A percentile compares a stretch with the other conserved stretches of the same genome.
phyloP scores from a whole-genome alignment of 2,797 vertebrate genomes.

The Sparidentex hasta region DNA sequence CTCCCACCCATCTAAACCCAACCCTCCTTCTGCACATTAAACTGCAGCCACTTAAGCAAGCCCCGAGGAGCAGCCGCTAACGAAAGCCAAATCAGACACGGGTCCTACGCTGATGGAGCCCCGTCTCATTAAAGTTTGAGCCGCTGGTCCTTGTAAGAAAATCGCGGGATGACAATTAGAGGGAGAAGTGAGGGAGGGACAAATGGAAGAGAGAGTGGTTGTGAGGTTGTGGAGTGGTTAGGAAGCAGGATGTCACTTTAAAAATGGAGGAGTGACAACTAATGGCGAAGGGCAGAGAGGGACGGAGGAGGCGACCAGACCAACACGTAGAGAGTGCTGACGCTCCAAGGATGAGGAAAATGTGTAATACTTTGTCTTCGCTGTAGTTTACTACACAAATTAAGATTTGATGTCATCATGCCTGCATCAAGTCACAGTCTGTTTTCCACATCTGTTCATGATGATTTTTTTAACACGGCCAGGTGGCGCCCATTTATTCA shows the following conservation, averaged over 20 bases:
- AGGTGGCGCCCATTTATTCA: neutral
- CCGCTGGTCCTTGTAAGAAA: slow-evolving; percentile 60
- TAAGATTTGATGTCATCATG: too few species aligned
- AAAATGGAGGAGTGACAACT: slow-evolving; percentile 66
- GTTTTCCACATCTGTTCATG: slow-evolving; percentile 27
- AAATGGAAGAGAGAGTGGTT: slow-evolving; percentile 51
- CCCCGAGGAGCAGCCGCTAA: slow-evolving; percentile 79
- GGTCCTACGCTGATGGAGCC: slow-evolving; percentile 68
- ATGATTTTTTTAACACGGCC: slow-evolving; percentile 36
- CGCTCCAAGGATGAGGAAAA: neutral
- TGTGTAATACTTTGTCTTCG: neutral
- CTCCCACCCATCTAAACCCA: slow-evolving; percentile 50
- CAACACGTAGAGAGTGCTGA: neutral
- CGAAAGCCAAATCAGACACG: slow-evolving; percentile 74
- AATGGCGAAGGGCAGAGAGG: slow-evolving; percentile 39
- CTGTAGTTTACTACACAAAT: too few species aligned
- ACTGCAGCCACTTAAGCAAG: slow-evolving; percentile 84
- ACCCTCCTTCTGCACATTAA: slow-evolving; percentile 79
- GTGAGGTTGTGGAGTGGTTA: slow-evolving; percentile 37
- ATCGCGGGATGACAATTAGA: slow-evolving; percentile 72
- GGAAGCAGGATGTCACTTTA: slow-evolving; percentile 52
- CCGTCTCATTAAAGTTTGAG: slow-evolving; percentile 84
- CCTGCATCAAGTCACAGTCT: neutral
- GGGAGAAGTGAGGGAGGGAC: slow-evolving; percentile 45
- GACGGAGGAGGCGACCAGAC: neutral